Percentiles rank a stretch among this genome's conserved stretches.
Conservation (phyloP, 2,888 invertebrate species). For the Zhuqinia jingwanae region DNA sequence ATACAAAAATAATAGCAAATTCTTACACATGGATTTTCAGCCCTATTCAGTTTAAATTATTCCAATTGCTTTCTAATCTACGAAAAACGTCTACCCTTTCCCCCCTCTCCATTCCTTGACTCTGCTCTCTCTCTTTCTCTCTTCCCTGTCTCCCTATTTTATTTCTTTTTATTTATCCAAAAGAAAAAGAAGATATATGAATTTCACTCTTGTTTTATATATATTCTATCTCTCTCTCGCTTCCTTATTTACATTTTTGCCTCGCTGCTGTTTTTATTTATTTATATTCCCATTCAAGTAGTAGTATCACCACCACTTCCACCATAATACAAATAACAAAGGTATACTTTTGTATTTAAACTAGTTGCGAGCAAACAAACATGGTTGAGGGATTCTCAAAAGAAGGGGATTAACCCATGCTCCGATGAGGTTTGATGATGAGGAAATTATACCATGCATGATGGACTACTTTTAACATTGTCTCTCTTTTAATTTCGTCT, state of each 20-base stretch:
- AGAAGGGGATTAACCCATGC: conserved; percentile 32
- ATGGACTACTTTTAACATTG: not conserved
- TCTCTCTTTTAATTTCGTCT: not conserved
- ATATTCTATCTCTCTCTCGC: too few species aligned
- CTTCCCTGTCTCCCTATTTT: too few species aligned
- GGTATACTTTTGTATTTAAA: not conserved
- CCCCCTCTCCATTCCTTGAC: too few species aligned
- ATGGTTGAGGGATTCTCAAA: conserved; percentile 13
- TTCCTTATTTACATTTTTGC: conserved; percentile 52
- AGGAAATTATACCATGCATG: conserved; percentile 45
- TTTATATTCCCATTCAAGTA: not conserved
- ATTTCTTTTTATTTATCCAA: too few species aligned
- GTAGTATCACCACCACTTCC: not conserved
- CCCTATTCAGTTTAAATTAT: not conserved
- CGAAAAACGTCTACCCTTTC: not conserved
- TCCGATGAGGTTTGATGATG: conserved; percentile 53
- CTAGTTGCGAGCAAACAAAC: conserved; percentile 27
- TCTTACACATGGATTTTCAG: not conserved
- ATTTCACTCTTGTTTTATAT: conserved; percentile 13
- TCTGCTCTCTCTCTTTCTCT: too few species aligned
- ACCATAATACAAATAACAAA: not conserved
- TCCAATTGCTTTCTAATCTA: not conserved
- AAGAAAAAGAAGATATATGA: too few species aligned
- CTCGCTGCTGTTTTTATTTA: not conserved
- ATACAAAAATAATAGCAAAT: not conserved